These are phyloP conservation scores for Saturnia japonica DNA, from an alignment of 2,888 invertebrate genomes.

Conservation along the genomic window DNA sequence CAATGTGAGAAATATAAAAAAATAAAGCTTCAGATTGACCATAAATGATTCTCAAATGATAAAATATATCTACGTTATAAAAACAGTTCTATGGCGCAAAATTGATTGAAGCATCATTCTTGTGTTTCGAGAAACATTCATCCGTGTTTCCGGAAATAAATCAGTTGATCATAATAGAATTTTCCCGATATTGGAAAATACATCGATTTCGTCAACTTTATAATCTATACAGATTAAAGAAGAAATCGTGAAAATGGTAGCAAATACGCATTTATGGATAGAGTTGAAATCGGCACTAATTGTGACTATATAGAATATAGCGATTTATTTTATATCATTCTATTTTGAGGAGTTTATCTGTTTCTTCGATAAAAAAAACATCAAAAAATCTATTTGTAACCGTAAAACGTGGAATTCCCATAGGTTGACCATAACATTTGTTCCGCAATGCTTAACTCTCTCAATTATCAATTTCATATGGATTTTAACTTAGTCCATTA, in stretches of 20 bases:
- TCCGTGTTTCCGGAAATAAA: background rate
- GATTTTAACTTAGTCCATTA: slow-evolving; percentile 42
- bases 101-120: background rate
- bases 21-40: background rate
- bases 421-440: slow-evolving; percentile 42
- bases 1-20: background rate
- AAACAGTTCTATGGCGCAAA: background rate
- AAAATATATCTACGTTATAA: background rate
- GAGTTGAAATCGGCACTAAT: background rate
- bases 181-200: no score
- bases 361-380: background rate
- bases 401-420: slow-evolving; percentile 36
- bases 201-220: no score
- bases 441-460: slow-evolving; percentile 34
- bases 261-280: background rate
- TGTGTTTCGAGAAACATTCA: background rate
- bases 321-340: background rate
- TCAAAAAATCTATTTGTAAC: slow-evolving; percentile 4
- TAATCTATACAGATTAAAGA: no score
- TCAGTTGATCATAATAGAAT: background rate
- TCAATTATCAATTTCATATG: slow-evolving; percentile 52
- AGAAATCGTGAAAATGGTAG: background rate
- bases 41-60: background rate
- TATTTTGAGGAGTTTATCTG: slow-evolving; percentile 2
- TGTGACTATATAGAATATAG: background rate